Evolutionary conservation across 2,797 vertebrate genomes (phyloP).

Genomic region (Myiotriccus ornatus): DNA sequence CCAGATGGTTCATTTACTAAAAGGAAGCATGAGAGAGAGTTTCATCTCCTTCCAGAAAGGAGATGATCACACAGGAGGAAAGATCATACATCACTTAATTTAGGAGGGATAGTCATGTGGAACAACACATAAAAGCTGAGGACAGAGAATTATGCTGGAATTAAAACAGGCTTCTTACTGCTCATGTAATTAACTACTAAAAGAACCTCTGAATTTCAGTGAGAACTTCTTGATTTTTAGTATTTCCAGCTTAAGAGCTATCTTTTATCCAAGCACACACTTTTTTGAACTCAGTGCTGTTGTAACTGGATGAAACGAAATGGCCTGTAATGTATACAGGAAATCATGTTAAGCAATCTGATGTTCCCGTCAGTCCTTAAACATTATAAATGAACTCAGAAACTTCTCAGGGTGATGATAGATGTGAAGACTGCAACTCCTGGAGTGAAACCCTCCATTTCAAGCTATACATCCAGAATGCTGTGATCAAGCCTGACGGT

Average conservation of each 20-base stretch:
- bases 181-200: background rate
- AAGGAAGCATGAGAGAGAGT: background rate
- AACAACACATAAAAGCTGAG: background rate
- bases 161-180: background rate
- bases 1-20: background rate
- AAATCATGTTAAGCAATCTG: background rate
- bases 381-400: background rate
- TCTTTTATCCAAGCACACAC: background rate
- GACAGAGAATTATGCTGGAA: background rate
- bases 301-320: background rate
- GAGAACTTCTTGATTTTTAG: background rate
- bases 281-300: background rate
- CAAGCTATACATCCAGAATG: background rate
- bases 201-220: background rate
- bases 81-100: background rate
- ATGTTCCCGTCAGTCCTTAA: background rate
- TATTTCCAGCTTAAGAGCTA: background rate
- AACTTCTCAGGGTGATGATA: constrained; percentile 1
- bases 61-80: background rate
- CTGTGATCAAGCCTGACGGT: background rate
- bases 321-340: background rate
- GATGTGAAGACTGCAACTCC: background rate
- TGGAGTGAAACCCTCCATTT: background rate
- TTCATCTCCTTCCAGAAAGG: background rate
- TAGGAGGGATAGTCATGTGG: background rate